A percentile compares a stretch with the other conserved stretches of the same genome.
Conservation (phyloP, 2,888 invertebrate genomes). For the Ernsta delagoae region DNA sequence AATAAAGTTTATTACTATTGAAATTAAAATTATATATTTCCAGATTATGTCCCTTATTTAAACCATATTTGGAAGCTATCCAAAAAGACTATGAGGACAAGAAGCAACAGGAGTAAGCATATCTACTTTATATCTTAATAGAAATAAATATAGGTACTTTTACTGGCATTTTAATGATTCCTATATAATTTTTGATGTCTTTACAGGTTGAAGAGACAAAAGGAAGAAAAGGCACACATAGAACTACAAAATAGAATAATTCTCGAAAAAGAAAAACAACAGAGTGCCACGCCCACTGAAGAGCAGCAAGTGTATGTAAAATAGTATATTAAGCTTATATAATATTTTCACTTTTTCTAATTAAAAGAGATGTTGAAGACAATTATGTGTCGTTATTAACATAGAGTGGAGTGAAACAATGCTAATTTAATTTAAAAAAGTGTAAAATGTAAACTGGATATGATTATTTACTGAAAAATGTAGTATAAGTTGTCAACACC, state of each 20-base stretch:
- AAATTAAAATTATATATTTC: constrained; percentile 41
- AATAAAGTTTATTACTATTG: no score
- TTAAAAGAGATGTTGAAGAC: no score
- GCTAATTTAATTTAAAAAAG: no score
- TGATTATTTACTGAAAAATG: no score
- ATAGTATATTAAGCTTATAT: no score
- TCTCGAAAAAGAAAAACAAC: constrained; percentile 87
- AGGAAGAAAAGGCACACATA: constrained; percentile 82
- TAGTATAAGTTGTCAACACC: no score
- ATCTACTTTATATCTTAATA: neutral
- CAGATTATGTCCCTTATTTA: constrained; percentile 94
- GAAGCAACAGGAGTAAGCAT: constrained; percentile 76
- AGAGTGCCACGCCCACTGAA: constrained; percentile 86
- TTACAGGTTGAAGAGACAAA: constrained; percentile 77
- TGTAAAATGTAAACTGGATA: no score
- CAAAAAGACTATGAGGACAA: constrained; percentile 94
- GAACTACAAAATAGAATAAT: constrained; percentile 86
- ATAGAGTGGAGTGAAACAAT: no score
- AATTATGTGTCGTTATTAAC: no score
- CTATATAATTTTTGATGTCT: neutral
- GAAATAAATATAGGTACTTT: neutral
- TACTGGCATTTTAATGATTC: neutral
- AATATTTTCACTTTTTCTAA: no score
- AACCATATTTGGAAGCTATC: constrained; percentile 96
- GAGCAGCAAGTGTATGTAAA: constrained; percentile 84